phyloP scores from a whole-genome alignment of 1,140 invertebrate genomes.

The Myzus persicae region DNA sequence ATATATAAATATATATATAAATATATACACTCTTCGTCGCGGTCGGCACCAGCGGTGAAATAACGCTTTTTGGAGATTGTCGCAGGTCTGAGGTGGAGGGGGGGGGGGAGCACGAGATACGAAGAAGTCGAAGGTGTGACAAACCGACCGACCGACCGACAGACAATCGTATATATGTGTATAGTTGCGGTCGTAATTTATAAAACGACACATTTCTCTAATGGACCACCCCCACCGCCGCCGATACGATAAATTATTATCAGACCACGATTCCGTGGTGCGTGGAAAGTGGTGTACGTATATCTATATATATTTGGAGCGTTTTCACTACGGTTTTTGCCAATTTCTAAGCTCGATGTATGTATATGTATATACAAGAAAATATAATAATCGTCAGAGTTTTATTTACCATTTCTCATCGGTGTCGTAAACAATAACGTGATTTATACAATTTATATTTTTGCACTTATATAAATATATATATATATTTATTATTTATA shows the following conservation, averaged over 20 bases:
- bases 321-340: not conserved
- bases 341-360: not conserved
- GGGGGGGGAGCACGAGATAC: not conserved
- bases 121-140: not conserved
- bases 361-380: not conserved
- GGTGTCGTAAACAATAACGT: slow-evolving; percentile 1
- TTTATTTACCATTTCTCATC: slow-evolving; percentile 24
- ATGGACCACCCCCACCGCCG: not conserved
- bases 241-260: not conserved
- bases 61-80: not conserved
- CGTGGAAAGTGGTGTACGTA: not conserved
- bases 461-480: not conserved
- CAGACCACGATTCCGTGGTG: not conserved
- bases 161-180: not conserved
- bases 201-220: slow-evolving; percentile 26
- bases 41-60: not conserved
- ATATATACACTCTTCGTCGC: not conserved
- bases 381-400: not conserved
- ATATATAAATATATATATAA: too few relatives aligned
- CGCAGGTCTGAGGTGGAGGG: not conserved
- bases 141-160: slow-evolving; percentile 35
- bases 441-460: slow-evolving; percentile 13
- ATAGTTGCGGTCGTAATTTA: not conserved
- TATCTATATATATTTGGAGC: not conserved
- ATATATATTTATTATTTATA: not conserved